Base-by-base conservation (phyloP, 2,113 vertebrate genomes). In the Chamaea fasciata region DNA sequence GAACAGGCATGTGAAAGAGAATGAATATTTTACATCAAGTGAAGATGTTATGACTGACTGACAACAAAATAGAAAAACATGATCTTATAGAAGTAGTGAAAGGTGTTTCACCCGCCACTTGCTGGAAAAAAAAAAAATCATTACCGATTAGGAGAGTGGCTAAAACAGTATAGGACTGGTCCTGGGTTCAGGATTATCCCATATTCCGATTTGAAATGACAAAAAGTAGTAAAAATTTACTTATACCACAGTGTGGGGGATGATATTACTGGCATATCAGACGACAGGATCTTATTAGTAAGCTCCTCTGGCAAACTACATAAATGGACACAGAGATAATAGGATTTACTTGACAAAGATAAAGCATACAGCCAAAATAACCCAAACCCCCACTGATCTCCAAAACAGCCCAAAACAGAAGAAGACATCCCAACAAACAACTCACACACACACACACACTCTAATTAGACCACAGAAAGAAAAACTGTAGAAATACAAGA, bases 11-110 rank as follows among this genome's bases (percentile, higher is more conserved):
- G 30, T 70, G 3, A 62, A 16, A 46, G 8, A 31, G 6, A 46
- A 0, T 7, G 1, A 28, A 70, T 33, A 1, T 17, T 77, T 52
- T 77, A 12, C 31, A 11, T 53, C 31, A 71, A 7, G 2, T 50
- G 31, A 10, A 77, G 20, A 37, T 28, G 35, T 55, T 39, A 57
- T 9, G 46, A 39, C 26, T 22, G 15, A 27, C 18, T 2, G 4
- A 71, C 23, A 56, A 5, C 7, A 63, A 82, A 35, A 18, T 1
- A 55, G 16, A 15, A 56, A 41, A 76, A 20, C 0, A 28, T 0
- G 0, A n/a, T 2, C 11, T 53, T 65, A 70, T 3, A 4, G 28
- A 67, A 76, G 18, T 9, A 80, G 2, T 19, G 6, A 44, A 77
- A 77, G 6, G 1, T 30, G 6, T 8, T 81, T 60, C 63, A 70